Evolutionary conservation across 2,113 vertebrate species (phyloP).

Genomic region (Steatornis caripensis): DNA sequence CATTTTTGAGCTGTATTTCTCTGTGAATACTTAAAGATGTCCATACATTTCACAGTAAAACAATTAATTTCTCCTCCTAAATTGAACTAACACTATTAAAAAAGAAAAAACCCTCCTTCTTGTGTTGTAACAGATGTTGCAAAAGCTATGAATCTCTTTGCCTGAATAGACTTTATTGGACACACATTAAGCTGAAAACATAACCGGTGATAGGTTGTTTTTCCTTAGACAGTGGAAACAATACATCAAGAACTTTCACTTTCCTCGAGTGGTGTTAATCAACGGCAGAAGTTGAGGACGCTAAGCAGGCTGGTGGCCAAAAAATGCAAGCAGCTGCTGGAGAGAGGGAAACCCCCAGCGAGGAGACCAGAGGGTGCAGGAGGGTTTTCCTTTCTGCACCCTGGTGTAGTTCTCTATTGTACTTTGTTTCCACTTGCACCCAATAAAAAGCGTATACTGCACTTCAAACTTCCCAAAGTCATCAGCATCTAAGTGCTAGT

Average conservation of each 20-base stretch:
- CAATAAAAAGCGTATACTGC: background rate
- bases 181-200: background rate
- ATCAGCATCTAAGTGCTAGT: constrained; percentile 14
- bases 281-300: constrained; percentile 20
- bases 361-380: background rate
- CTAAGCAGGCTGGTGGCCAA: constrained; percentile 29
- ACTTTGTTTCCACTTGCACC: background rate
- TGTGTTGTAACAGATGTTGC: background rate
- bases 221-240: constrained; percentile 21
- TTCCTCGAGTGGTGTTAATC: constrained; percentile 53
- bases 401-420: background rate
- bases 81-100: background rate
- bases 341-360: constrained; percentile 61
- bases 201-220: background rate
- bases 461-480: constrained; percentile 7
- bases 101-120: background rate
- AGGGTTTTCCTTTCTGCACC: background rate
- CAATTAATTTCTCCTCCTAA: background rate
- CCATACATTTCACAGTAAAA: background rate
- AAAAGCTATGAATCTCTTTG: background rate
- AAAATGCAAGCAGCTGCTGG: constrained; percentile 56
- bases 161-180: background rate
- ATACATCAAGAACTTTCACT: constrained; percentile 36
- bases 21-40: background rate
- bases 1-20: background rate